Evolutionary conservation across 1,140 invertebrate genomes (phyloP).

Genomic region (Drosophila lacertosa): DNA sequence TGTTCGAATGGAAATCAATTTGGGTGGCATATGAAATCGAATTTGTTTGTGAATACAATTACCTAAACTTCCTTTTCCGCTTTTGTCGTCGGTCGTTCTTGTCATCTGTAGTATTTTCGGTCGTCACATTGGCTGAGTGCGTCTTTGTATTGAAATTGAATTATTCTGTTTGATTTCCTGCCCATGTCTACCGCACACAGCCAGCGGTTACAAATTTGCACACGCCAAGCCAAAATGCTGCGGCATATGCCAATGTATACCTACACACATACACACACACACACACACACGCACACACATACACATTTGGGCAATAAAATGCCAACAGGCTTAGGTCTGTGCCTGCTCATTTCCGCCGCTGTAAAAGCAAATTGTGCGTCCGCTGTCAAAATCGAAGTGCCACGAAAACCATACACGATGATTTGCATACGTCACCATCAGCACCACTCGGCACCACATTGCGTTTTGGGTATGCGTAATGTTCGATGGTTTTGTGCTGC

Average conservation of each 20-base stretch:
- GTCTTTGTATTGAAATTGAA: conserved; percentile 81
- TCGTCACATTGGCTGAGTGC: conserved; percentile 37
- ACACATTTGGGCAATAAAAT: conserved; percentile 13
- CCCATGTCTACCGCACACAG: conserved; percentile 33
- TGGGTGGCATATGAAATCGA: conserved; percentile 74
- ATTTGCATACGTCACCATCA: conserved; percentile 64
- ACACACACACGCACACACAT: conserved; percentile 1
- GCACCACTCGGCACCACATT: neutral
- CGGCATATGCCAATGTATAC: conserved; percentile 54
- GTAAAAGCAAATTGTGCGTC: conserved; percentile 37
- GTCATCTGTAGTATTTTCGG: conserved; percentile 34
- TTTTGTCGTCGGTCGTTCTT: conserved; percentile 15
- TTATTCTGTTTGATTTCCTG: conserved; percentile 83
- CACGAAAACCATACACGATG: conserved; percentile 32
- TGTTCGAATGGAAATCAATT: conserved; percentile 73
- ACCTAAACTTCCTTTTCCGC: conserved; percentile 77
- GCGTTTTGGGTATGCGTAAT: conserved; percentile 20
- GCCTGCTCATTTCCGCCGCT: conserved; percentile 62
- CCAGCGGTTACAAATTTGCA: conserved; percentile 44
- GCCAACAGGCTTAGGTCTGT: conserved; percentile 38
- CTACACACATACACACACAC: conserved; percentile 1
- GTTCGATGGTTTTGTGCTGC: conserved; percentile 28
- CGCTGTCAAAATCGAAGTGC: conserved; percentile 57
- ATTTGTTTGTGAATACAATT: conserved; percentile 82
- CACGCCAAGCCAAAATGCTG: conserved; percentile 75